Base-by-base conservation (phyloP, 2,888 invertebrate genomes). In the Chrysina gloriosa region DNA sequence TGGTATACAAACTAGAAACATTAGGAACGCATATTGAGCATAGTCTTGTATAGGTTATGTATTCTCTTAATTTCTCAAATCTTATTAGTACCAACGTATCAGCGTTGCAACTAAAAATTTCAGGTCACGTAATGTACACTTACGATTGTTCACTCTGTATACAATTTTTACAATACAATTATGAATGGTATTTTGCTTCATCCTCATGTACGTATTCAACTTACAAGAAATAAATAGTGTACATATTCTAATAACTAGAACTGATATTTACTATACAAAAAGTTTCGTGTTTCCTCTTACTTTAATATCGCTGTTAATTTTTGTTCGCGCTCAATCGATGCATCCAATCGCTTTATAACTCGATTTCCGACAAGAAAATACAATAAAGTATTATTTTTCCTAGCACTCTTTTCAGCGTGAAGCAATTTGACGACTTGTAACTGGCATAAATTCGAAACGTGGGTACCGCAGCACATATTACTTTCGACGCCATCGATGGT, bases 401-500 rank as follows among this genome's bases (percentile, higher is more conserved):
- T 73, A 82, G 92, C 94, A 5, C 91, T 90, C 69, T 92, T 92
- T 75, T 94, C 93, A 0, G 84, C 83, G 61, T 89, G 87, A 9
- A 93, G 78, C 45, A 95, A 76, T 78, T 91, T 91, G 23, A 91
- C 84, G 27, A 85, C 84, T 84, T 91, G 91, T 14, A 91, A 80
- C 79, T 91, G 90, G 67, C 89, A 87, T 27, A 94, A 84, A 81
- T 91, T 93, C 2, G 87, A 85, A 0, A 95, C 93, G 79, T 95
- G 95, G 0, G 95, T 95, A 1, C 95, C 95, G 82, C 95, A 95
- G 79, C 95, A 96, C 88, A 94, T 90, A 77, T 93, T 93, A 68
- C 89, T 87, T 73, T 95, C 95, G 48, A 94, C 82, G 16, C 89
- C 89, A 31, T 90, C 89, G 68, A 95, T 95, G 61, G 88, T 87